A percentile compares a stretch with the other conserved stretches of the same genome.
Evolutionary conservation across 2,113 vertebrate species (phyloP).

Genomic region (Coracopsis vasa): DNA sequence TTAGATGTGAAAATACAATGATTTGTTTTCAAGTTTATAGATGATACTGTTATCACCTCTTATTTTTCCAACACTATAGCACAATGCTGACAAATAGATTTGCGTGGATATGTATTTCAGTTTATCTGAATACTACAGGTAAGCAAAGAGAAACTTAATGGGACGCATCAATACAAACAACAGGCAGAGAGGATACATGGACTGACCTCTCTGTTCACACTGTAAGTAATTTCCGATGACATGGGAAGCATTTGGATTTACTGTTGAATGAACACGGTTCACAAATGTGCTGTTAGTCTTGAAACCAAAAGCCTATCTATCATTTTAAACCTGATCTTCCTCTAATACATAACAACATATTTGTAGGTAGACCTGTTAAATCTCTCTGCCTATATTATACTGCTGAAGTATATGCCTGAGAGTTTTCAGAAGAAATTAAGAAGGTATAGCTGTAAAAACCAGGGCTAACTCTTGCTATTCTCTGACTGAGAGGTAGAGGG

Average conservation of each 20-base stretch:
- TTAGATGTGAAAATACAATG: not conserved
- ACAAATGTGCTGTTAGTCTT: not conserved
- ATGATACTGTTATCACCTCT: not conserved
- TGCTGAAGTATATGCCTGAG: not conserved
- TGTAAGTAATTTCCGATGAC: not conserved
- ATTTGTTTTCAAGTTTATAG: not conserved
- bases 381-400: not conserved
- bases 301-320: not conserved
- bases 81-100: not conserved
- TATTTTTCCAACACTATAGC: not conserved
- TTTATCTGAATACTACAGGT: not conserved
- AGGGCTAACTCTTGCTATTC: not conserved
- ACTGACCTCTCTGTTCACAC: not conserved
- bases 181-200: not conserved
- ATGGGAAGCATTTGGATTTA: not conserved
- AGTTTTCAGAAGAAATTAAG: slow-evolving; percentile 5
- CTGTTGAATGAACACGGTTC: not conserved
- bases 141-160: not conserved
- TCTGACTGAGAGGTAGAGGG: not conserved
- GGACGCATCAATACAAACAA: not conserved
- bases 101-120: not conserved
- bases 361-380: not conserved
- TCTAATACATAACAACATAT: not conserved
- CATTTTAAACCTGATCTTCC: not conserved
- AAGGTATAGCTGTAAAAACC: not conserved